These are phyloP conservation scores for Bradypodion pumilum DNA, from an alignment of 2,797 vertebrate species.

Conservation along the genomic window DNA sequence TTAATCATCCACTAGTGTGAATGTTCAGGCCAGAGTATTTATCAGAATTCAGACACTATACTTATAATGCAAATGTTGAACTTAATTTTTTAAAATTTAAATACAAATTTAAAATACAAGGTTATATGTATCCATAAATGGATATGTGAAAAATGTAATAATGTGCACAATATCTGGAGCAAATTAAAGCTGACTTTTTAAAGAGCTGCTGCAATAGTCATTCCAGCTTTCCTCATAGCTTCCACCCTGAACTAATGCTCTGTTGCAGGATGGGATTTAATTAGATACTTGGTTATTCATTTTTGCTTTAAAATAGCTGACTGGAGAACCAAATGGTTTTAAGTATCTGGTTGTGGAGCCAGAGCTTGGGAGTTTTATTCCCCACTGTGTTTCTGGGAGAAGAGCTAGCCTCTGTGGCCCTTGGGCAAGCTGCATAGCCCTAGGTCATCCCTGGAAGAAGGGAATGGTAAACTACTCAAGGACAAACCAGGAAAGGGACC, in stretches of 20 bases:
- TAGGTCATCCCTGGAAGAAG: too few relatives aligned
- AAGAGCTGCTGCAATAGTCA: constrained; percentile 1
- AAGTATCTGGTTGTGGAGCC: too few relatives aligned
- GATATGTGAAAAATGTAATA: not conserved
- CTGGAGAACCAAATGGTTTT: too few relatives aligned
- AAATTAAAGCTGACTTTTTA: not conserved
- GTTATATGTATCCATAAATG: not conserved
- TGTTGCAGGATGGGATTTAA: constrained; percentile 32
- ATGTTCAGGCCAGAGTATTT: not conserved
- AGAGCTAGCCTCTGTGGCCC: too few relatives aligned
- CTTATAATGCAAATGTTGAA: not conserved
- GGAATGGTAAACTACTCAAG: too few relatives aligned
- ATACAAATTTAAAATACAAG: too few relatives aligned
- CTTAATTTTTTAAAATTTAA: not conserved
- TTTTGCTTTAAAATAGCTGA: too few relatives aligned
- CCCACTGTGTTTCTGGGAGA: too few relatives aligned
- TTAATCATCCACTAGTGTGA: not conserved
- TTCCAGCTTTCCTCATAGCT: constrained; percentile 34
- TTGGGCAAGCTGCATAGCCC: too few relatives aligned
- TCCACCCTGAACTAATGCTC: constrained; percentile 35
- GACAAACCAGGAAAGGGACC: too few relatives aligned
- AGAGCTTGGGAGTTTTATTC: too few relatives aligned
- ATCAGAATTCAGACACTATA: not conserved
- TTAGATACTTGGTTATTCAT: too few relatives aligned
- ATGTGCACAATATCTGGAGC: not conserved